Conservation (phyloP, 2,888 invertebrate genomes). For the Tiphia femorata region DNA sequence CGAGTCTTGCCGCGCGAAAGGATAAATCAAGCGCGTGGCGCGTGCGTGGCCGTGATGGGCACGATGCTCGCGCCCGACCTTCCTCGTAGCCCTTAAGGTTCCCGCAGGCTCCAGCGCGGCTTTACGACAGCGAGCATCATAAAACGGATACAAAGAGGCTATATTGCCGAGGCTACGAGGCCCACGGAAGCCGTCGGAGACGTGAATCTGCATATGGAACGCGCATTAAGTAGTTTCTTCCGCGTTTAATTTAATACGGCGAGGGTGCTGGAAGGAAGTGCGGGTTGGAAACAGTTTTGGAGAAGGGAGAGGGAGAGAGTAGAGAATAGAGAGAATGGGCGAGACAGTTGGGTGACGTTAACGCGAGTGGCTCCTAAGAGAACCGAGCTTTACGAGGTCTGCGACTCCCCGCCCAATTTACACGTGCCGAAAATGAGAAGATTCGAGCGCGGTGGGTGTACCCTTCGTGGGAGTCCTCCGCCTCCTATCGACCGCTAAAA, state of each 20-base stretch:
- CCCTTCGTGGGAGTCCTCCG: too few species aligned
- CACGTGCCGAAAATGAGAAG: too few species aligned
- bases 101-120: constrained; percentile 39
- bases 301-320: too few species aligned
- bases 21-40: neutral
- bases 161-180: constrained; percentile 52
- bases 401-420: too few species aligned
- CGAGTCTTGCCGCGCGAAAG: neutral
- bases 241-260: constrained; percentile 64
- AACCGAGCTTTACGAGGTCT: too few species aligned
- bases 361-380: too few species aligned
- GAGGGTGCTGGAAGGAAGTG: constrained; percentile 40
- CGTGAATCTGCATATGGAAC: constrained; percentile 67
- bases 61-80: constrained; percentile 28
- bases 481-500: too few species aligned
- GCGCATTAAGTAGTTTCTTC: constrained; percentile 66
- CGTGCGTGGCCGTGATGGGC: too few species aligned
- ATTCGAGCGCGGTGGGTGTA: too few species aligned
- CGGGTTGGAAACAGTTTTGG: too few species aligned
- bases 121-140: constrained; percentile 59
- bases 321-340: too few species aligned
- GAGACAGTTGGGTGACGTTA: constrained; percentile 33
- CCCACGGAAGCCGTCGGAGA: constrained; percentile 46
- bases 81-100: constrained; percentile 26
- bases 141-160: constrained; percentile 65